Evolutionary conservation across 1,140 invertebrate species (phyloP), one percentile per base, ranked within the genome.

Genomic region (Drosophila serrata): DNA sequence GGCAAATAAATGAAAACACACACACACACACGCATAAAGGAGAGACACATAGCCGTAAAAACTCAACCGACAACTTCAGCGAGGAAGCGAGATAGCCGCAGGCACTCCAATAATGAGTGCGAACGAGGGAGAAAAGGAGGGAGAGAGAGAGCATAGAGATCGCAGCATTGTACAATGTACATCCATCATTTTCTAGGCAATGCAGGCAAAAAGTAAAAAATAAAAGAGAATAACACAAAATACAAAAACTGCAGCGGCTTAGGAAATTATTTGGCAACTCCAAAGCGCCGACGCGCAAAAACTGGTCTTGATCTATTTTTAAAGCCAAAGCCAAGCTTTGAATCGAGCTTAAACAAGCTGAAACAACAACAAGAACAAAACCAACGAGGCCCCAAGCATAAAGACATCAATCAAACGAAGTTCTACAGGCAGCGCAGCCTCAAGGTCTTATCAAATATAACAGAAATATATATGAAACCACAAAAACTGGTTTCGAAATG

Each of bases 231-330:
- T n/a, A 12, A 49, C 29, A 35, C 37, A n/a, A 40, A 53, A 56
- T 22, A 33, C 29, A 60, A 12, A 70, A 35, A 59, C 42, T 69
- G 69, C 42, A 72, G 31, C 15, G 17, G 42, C 65, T 49, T 70
- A 49, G 51, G 53, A 59, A 72, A 58, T 69, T 70, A 73, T 73
- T 61, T 69, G 65, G 57, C 70, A 55, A 53, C 60, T 45, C 33
- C 56, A 40, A 46, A 46, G 68, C 15, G 19, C 39, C 15, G 19
- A 33, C 15, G 19, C 51, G 33, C 33, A 75, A 46, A 56, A 77
- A 77, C 73, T 76, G 74, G 74, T 77, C 73, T 77, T 76, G 61
- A 76, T 77, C 74, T 76, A 77, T 77, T 77, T 77, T 77, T 77
- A 77, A 77, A 42, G 45, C 22, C 74, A 77, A 77, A 42, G 45